Evolutionary conservation across 2,888 invertebrate genomes (phyloP), one percentile per base, ranked within the genome.

Genomic region (Thumatha senex): DNA sequence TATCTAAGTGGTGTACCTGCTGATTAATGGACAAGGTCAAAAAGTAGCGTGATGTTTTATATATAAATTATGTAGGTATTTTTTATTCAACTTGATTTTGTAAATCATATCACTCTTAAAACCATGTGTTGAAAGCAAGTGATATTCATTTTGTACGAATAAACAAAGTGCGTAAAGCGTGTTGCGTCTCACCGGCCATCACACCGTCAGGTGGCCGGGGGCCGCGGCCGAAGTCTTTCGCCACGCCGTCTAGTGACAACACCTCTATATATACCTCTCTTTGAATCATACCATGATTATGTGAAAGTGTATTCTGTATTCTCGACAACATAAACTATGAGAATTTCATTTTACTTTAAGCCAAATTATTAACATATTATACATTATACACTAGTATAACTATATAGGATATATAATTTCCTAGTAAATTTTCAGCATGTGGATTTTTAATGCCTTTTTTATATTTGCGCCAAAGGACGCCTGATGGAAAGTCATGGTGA

Each of bases 141-240:
- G 33, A 14, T 31, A n/a, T 53, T 44, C 29, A 50, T 24, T 51
- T 36, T 33, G 56, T 51, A 58, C 45, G 43, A 55, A 51, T 40
- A 55, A 48, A 53, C 35, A 51, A 53, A 65, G 61, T 57, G 55
- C 48, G 57, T 55, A 61, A 66, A 70, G 76, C 69, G 63, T 60
- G 68, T 63, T 61, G 76, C 72, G 74, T 79, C 90, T 90, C 90
- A 90, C 90, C 90, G 84, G 84, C 77, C 87, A 86, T 90, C 90
- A 90, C 86, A 90, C 90, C 81, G 90, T 90, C 88, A 88, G 80
- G 89, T 89, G 90, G 79, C 89, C 90, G 74, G 88, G 84, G 74
- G 82, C 86, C 61, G 74, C 74, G 70, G 78, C 64, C 75, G 80
- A 69, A 74, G 80, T 48, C 59, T 52, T 70, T 76, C 85, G 76